Evolutionary conservation across 2,888 invertebrate species (phyloP).

Genomic region (Phengaris arion): DNA sequence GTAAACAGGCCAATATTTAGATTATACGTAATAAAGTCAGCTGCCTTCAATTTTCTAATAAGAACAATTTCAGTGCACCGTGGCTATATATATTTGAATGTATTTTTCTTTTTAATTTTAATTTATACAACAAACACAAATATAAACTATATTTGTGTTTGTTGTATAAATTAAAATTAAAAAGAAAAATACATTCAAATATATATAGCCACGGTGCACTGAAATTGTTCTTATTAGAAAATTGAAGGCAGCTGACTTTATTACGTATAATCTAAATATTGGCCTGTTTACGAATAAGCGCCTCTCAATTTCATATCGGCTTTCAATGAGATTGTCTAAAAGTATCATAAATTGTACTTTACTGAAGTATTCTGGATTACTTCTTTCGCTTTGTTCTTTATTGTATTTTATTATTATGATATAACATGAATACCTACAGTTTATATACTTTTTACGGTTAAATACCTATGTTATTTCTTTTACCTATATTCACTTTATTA

Average conservation of each 20-base stretch:
- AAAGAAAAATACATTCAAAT: too few relatives aligned
- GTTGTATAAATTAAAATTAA: too few relatives aligned
- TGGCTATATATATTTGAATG: too few relatives aligned
- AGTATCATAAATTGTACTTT: conserved; percentile 5
- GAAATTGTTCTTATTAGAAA: not conserved
- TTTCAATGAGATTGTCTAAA: conserved; percentile 18
- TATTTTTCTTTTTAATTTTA: too few relatives aligned
- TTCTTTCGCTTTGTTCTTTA: conserved; percentile 16
- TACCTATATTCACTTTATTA: too few relatives aligned
- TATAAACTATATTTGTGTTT: too few relatives aligned
- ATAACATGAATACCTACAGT: not conserved
- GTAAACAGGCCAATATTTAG: conserved; percentile 6
- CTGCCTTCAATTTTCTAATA: not conserved
- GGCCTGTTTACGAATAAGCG: conserved; percentile 5
- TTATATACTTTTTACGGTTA: too few relatives aligned
- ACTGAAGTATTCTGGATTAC: not conserved
- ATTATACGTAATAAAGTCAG: conserved; percentile 2
- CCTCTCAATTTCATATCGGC: conserved; percentile 17
- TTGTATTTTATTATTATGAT: not conserved
- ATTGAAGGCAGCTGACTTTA: not conserved
- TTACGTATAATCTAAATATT: conserved; percentile 5
- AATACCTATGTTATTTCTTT: too few relatives aligned
- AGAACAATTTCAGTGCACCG: not conserved
- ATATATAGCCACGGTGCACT: not conserved
- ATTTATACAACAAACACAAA: too few relatives aligned